Percentiles rank a stretch among this genome's conserved stretches.
Conservation (phyloP, 2,113 vertebrate species). For the Thalassoma bifasciatum region DNA sequence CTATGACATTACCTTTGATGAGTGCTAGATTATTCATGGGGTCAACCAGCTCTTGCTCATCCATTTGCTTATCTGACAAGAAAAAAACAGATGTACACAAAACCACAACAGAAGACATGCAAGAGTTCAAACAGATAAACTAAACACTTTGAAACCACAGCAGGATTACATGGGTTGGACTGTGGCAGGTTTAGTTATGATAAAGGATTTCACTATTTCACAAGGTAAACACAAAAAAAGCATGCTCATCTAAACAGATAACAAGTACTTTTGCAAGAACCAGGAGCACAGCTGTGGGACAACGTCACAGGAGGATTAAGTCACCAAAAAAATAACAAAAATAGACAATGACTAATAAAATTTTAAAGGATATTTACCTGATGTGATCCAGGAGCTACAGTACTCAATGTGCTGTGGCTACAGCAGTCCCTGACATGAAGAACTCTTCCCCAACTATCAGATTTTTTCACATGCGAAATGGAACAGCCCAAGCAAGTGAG, state of each 20-base stretch:
- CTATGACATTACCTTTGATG: conserved; percentile 89
- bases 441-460: conserved; percentile 77
- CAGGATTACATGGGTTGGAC: neutral
- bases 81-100: conserved; percentile 1
- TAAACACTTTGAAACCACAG: neutral
- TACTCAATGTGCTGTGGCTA: conserved; percentile 59
- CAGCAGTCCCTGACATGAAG: conserved; percentile 78
- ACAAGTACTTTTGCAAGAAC: conserved; percentile 12
- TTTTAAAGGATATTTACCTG: conserved; percentile 64
- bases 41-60: conserved; percentile 92
- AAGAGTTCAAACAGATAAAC: neutral
- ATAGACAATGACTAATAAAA: conserved; percentile 14
- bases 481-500: conserved; percentile 71
- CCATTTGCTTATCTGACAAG: conserved; percentile 89
- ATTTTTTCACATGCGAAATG: conserved; percentile 77
- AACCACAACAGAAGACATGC: neutral
- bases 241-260: conserved; percentile 38
- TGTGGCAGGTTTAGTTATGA: neutral
- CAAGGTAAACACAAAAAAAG: conserved; percentile 53
- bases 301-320: neutral
- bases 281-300: conserved; percentile 6
- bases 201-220: conserved; percentile 1
- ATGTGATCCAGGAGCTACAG: conserved; percentile 54
- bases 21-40: conserved; percentile 90
- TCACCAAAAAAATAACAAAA: conserved; percentile 2